These are phyloP conservation scores for Gari tellinella DNA, from an alignment of 2,888 invertebrate genomes.

Conservation along the genomic window DNA sequence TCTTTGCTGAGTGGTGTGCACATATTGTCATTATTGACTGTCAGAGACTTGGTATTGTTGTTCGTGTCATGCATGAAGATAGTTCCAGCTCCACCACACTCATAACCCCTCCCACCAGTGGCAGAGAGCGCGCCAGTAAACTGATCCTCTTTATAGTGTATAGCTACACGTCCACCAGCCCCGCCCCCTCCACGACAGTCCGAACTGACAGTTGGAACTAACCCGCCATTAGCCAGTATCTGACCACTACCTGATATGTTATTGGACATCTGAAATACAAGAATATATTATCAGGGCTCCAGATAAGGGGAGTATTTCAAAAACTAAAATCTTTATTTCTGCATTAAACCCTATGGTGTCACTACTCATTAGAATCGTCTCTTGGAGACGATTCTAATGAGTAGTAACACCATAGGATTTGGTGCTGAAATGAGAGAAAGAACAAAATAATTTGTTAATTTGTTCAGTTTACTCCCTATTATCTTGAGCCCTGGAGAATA, in stretches of 20 bases:
- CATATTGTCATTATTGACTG: slow-evolving; percentile 68
- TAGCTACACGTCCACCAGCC: slow-evolving; percentile 73
- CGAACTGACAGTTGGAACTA: slow-evolving; percentile 5
- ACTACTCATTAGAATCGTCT: too few species aligned
- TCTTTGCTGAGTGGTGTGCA: slow-evolving; percentile 59
- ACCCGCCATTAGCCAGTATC: slow-evolving; percentile 8
- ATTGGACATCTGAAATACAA: too few species aligned
- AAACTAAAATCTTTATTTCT: too few species aligned
- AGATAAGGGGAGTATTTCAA: too few species aligned
- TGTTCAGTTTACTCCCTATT: too few species aligned
- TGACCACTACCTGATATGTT: slow-evolving; percentile 4
- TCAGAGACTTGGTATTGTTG: slow-evolving; percentile 48
- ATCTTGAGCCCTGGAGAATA: too few species aligned
- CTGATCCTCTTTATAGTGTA: slow-evolving; percentile 56
- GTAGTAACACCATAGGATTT: too few species aligned
- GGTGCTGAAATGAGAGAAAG: too few species aligned
- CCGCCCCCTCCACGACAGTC: slow-evolving; percentile 73
- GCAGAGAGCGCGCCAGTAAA: slow-evolving; percentile 62
- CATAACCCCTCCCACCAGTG: slow-evolving; percentile 68
- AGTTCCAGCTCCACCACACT: slow-evolving; percentile 78
- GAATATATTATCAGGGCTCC: too few species aligned
- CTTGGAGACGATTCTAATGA: too few species aligned
- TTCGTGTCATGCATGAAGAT: slow-evolving; percentile 49
- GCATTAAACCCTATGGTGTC: too few species aligned
- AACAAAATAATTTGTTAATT: too few species aligned